Conservation (phyloP, 1,140 invertebrate genomes). For the Trichonephila clavipes region DNA sequence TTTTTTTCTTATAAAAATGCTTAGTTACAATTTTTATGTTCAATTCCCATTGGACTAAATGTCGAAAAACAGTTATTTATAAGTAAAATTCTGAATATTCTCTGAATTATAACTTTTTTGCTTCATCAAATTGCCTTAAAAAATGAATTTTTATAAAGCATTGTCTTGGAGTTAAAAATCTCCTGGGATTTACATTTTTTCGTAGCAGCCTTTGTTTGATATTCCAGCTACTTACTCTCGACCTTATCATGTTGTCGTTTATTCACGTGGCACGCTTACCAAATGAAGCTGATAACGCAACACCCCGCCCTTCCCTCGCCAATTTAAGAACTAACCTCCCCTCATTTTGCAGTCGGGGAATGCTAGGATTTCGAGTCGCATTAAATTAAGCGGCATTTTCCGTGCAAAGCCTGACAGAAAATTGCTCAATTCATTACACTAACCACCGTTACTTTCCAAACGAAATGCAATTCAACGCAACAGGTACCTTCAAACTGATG, state of each 20-base stretch:
- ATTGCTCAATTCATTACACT: slow-evolving; percentile 42
- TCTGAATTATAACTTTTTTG: no score
- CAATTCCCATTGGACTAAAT: no score
- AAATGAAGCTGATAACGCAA: neutral
- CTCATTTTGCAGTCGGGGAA: neutral
- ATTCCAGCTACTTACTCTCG: neutral
- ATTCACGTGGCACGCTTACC: neutral
- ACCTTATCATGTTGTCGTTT: neutral
- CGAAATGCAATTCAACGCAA: neutral
- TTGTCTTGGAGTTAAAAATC: no score
- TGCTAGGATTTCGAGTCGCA: neutral
- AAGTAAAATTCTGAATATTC: no score
- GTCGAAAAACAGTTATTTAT: no score
- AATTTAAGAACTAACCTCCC: neutral
- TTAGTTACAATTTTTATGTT: no score
- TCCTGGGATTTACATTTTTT: no score
- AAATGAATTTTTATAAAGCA: no score
- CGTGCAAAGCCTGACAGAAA: slow-evolving; percentile 14
- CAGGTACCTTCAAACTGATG: slow-evolving; percentile 6
- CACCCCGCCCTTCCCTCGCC: no score
- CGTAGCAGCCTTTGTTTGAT: neutral
- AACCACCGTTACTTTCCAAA: neutral
- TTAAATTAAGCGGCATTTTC: neutral
- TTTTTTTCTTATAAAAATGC: no score
- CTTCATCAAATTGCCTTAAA: no score